Evolutionary conservation across 1,140 invertebrate genomes (phyloP), one percentile per base, ranked within the genome.

Genomic region (Drosophila burlai): DNA sequence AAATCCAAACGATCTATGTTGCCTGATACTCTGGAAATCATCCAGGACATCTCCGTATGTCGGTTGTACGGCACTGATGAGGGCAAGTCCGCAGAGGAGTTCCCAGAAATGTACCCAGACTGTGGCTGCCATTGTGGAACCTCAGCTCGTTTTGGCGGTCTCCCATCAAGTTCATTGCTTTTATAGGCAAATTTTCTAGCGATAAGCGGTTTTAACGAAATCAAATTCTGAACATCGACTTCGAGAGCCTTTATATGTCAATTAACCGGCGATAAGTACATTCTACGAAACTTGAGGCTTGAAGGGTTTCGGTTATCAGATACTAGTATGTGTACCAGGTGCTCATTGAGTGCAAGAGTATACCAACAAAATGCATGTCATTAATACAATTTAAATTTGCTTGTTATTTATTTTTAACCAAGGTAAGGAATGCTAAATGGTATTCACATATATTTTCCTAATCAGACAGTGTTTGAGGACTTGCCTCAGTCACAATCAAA

Each of bases 151-250:
- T 40, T 11, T 38, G 34, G 16, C 8, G 15, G 1, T 16, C 16
- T 24, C 34, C 34, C 1, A 16, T 10, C 15, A 6, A 6, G 13
- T 2, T 16, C 18, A 55, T 16, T 3, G 52, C 18, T 4, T 55
- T 55, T 55, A 55, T 55, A 38, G 15, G 15, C 8, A 55, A 55
- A 38, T 24, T 55, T 24, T 0, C 36, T 11, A 6, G 5, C 15
- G 54, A 57, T 57, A 57, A 38, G 54, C 8, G 18, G 2, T 24
- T 38, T 55, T 38, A 38, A 16, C 31, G 15, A 57, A 57, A 57
- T 57, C 54, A 11, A 40, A n/a, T 38, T 55, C 18, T 9, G 4
- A 24, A 24, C 34, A 55, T 55, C 52, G 3, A 2, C 4, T 50
- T 50, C 49, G 5, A n/a, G 18, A 18, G 10, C 10, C n/a, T 10